Conservation (phyloP, 2,113 vertebrate species). For the Campylomormyrus numenius region DNA sequence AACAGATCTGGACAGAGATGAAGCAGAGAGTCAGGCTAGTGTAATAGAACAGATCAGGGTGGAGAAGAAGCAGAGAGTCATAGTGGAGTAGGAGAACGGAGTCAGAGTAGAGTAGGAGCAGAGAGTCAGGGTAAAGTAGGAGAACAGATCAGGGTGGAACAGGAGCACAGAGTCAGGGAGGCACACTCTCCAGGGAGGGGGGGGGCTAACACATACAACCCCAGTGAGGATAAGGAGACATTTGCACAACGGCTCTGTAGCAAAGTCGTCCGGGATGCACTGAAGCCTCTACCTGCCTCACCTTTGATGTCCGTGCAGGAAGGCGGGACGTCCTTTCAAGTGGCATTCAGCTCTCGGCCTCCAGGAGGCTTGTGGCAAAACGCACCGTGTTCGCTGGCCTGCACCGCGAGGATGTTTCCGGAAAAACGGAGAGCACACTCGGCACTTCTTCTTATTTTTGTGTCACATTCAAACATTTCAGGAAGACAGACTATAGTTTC, state of each 20-base stretch:
- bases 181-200: background rate
- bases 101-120: too few species aligned
- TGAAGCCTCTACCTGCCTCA: background rate
- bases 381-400: background rate
- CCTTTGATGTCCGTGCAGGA: slow-evolving; percentile 11
- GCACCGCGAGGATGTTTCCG: background rate
- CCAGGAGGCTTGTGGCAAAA: background rate
- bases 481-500: background rate
- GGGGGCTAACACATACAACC: background rate
- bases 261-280: background rate
- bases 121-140: background rate
- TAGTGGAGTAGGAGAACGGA: too few species aligned
- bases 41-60: background rate
- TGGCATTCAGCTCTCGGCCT: background rate
- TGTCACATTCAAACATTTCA: background rate
- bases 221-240: background rate
- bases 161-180: background rate
- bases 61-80: too few species aligned
- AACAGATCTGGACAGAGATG: background rate
- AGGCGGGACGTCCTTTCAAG: background rate
- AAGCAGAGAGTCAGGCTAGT: background rate
- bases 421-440: background rate
- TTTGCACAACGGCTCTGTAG: background rate
- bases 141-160: background rate
- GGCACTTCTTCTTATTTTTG: background rate